A percentile compares a stretch with the other conserved stretches of the same genome.
Evolutionary conservation across 2,113 vertebrate species (phyloP).

Genomic region (Brachypteracias leptosomus): DNA sequence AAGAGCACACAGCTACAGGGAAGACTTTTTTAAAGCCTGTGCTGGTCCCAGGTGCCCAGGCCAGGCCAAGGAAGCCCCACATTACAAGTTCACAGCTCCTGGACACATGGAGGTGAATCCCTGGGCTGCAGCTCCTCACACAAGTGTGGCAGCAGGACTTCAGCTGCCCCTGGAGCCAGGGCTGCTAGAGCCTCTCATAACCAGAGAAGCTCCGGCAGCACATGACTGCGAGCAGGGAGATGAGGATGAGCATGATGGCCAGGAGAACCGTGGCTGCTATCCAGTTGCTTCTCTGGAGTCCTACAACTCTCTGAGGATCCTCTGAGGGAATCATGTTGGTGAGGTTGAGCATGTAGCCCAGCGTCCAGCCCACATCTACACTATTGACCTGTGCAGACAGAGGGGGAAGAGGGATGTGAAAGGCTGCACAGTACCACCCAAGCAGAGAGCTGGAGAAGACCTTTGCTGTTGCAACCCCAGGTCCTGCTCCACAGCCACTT

Average conservation of each 20-base stretch:
- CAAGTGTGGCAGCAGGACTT: not conserved
- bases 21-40: not conserved
- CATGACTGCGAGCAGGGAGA: not conserved
- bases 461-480: not conserved
- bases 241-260: constrained; percentile 17
- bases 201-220: not conserved
- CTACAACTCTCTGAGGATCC: constrained; percentile 29
- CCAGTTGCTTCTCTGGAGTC: constrained; percentile 71
- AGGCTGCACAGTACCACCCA: not conserved
- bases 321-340: constrained; percentile 81
- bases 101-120: accelerated
- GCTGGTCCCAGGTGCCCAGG: not conserved
- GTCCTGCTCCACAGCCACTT: not conserved
- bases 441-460: not conserved
- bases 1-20: not conserved
- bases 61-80: too few relatives aligned
- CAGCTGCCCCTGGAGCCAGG: not conserved
- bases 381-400: constrained; percentile 68
- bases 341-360: constrained; percentile 86
- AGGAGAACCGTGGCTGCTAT: constrained; percentile 66
- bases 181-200: constrained; percentile 13
- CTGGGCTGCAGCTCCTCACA: not conserved
- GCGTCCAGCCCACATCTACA: constrained; percentile 81
- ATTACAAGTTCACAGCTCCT: not conserved
- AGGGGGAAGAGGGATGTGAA: not conserved